phyloP scores from a whole-genome alignment of 1,140 invertebrate genomes.

The Leptopilina boulardi region DNA sequence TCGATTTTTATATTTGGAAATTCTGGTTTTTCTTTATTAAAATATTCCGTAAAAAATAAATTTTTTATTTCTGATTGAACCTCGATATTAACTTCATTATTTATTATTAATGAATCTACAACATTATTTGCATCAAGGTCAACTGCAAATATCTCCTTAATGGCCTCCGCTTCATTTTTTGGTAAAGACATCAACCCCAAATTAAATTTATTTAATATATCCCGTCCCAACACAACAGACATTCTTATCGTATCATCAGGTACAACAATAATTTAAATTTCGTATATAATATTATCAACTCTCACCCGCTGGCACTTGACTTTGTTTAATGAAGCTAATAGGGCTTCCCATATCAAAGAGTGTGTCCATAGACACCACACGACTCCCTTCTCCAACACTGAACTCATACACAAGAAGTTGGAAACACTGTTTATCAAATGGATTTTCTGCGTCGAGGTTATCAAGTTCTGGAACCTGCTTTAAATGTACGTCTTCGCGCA shows the following conservation, averaged over 20 bases:
- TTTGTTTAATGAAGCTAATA: not conserved
- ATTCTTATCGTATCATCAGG: not conserved
- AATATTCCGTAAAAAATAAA: not conserved
- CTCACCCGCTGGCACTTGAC: not conserved
- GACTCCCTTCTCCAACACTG: not conserved
- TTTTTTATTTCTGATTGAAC: not conserved
- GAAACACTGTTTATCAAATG: not conserved
- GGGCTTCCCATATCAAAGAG: not conserved
- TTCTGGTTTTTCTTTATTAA: not conserved
- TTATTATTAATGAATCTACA: not conserved
- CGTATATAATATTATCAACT: not conserved
- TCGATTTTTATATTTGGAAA: not conserved
- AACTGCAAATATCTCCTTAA: not conserved
- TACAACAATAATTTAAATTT: not conserved
- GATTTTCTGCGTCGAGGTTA: not conserved
- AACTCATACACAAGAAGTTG: not conserved
- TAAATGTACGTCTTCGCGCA: not conserved
- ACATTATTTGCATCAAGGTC: not conserved
- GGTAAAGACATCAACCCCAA: not conserved
- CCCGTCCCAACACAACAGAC: not conserved
- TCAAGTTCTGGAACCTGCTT: not conserved
- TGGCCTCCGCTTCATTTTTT: conserved; percentile 1
- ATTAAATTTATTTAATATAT: conserved; percentile 15
- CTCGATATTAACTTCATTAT: not conserved
- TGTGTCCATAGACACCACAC: not conserved